phyloP scores from a whole-genome alignment of 64 coral and sea anemone species.

The Montipora cactus region DNA sequence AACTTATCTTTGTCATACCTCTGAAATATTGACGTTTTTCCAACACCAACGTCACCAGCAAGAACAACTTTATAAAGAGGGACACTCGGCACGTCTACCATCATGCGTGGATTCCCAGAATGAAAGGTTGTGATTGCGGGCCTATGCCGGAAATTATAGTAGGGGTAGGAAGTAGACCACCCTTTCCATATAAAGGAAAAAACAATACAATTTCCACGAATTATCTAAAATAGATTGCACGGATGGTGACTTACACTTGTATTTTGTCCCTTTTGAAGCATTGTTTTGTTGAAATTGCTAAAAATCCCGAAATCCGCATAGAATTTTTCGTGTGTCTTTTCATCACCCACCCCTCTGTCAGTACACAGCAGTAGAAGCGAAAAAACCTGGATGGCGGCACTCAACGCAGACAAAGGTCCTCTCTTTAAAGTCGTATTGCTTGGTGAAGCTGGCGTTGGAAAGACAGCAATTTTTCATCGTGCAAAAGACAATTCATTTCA shows the following conservation, averaged over 20 bases:
- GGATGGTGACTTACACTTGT: too few species aligned
- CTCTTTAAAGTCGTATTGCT: conserved; percentile 93
- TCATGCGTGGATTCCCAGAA: background rate
- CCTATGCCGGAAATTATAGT: background rate
- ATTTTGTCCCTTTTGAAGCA: too few species aligned
- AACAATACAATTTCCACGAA: too few species aligned
- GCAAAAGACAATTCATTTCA: conserved; percentile 84
- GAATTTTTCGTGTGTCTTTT: background rate
- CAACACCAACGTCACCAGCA: conserved; percentile 85
- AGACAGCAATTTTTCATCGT: conserved; percentile 88
- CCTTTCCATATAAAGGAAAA: too few species aligned
- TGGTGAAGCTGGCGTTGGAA: conserved; percentile 95
- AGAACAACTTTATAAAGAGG: conserved; percentile 87
- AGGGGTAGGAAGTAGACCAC: background rate
- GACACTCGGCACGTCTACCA: background rate
- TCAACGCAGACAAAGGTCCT: conserved; percentile 78
- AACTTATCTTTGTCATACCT: conserved; percentile 84
- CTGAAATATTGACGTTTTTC: conserved; percentile 82
- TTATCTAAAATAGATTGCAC: too few species aligned
- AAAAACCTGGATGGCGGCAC: conserved; percentile 65
- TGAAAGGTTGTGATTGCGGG: background rate
- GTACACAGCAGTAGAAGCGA: background rate
- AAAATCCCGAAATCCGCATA: background rate
- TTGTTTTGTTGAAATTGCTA: background rate
- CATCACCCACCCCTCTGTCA: background rate